Evolutionary conservation across 2,113 vertebrate genomes (phyloP).

Genomic region (Petaurus breviceps): DNA sequence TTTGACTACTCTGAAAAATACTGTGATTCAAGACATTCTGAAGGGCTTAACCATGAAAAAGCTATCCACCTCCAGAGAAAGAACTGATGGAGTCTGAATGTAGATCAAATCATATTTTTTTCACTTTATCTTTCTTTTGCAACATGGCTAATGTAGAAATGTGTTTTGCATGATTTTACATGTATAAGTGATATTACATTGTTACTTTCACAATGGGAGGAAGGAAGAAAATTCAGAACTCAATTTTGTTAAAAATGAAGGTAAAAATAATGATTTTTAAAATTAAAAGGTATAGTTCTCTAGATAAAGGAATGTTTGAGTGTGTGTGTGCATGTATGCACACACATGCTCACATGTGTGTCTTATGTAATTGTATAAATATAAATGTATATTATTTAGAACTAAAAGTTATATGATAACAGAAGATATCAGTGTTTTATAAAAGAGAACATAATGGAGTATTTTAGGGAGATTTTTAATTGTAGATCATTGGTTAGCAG

Average conservation of each 20-base stretch:
- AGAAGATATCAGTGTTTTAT: too few species aligned
- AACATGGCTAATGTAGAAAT: background rate
- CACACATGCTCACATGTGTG: too few species aligned
- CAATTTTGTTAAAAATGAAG: background rate
- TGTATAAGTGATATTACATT: background rate
- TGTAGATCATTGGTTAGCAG: too few species aligned
- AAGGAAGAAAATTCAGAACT: background rate
- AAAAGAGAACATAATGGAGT: too few species aligned
- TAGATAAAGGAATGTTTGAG: too few species aligned
- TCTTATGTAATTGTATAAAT: too few species aligned
- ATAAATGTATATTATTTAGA: too few species aligned
- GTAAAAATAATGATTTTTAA: background rate
- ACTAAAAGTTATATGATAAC: too few species aligned
- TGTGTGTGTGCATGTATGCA: too few species aligned
- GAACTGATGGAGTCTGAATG: background rate
- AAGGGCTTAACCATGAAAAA: background rate
- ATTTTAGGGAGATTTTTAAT: too few species aligned
- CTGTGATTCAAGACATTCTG: background rate
- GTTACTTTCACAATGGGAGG: background rate
- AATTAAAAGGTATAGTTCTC: background rate
- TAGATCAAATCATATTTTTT: background rate
- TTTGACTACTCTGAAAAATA: background rate
- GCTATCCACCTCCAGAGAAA: background rate
- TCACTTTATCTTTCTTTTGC: background rate
- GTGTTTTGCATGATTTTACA: background rate